Evolutionary conservation across 92 coral and sea anemone genomes (phyloP).

Genomic region (Paragorgia papillata): DNA sequence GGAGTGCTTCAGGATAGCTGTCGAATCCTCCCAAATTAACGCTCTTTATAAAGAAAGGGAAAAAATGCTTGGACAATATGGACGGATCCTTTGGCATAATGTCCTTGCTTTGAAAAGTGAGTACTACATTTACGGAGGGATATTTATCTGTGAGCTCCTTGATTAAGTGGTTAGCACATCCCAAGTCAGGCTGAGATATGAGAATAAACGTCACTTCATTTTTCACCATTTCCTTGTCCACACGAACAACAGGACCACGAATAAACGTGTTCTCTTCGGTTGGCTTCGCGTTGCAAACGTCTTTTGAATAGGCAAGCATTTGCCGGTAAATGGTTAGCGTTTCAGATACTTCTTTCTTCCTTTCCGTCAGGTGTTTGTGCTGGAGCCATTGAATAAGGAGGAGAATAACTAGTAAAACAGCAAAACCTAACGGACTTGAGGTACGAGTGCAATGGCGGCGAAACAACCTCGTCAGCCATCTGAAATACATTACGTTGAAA

Average conservation of each 20-base stretch:
- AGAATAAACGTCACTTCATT: slow-evolving; percentile 18
- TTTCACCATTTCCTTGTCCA: neutral
- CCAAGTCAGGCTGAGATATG: slow-evolving; percentile 23
- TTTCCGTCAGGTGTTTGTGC: neutral
- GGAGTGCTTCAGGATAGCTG: slow-evolving; percentile 16
- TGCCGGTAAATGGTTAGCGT: slow-evolving; percentile 26
- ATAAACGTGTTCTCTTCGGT: neutral
- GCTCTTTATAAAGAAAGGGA: neutral
- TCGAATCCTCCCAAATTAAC: slow-evolving; percentile 18
- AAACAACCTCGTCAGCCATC: neutral
- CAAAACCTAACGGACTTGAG: neutral
- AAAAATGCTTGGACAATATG: neutral
- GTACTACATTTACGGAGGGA: slow-evolving; percentile 2
- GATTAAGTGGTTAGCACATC: slow-evolving; percentile 15
- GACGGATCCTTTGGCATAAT: neutral
- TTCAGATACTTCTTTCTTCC: neutral
- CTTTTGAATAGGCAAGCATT: slow-evolving; percentile 27
- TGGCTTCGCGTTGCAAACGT: neutral
- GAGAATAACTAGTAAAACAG: neutral
- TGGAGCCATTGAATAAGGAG: slow-evolving; percentile 12
- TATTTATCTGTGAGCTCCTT: slow-evolving; percentile 8
- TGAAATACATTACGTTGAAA: neutral
- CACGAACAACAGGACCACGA: neutral
- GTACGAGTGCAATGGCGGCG: neutral
- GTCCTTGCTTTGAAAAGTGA: slow-evolving; percentile 16